A percentile compares a stretch with the other conserved stretches of the same genome.
Conservation (phyloP, 2,888 invertebrate genomes). For the Hipparchia semele region DNA sequence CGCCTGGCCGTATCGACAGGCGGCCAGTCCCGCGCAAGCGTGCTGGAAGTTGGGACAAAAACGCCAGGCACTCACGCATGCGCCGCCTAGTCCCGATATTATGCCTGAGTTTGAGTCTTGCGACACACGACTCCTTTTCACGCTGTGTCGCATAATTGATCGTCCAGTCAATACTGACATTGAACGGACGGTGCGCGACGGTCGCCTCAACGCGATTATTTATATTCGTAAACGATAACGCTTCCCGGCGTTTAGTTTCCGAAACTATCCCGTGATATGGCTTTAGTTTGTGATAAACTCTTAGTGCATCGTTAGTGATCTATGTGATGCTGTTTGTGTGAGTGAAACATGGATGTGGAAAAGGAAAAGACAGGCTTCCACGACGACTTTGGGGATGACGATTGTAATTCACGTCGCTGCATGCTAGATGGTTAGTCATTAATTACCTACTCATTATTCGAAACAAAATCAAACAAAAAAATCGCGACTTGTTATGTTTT, state of each 20-base stretch:
- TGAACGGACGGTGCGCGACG: slow-evolving; percentile 64
- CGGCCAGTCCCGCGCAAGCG: slow-evolving; percentile 63
- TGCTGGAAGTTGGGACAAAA: slow-evolving; percentile 43
- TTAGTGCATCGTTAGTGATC: slow-evolving; percentile 48
- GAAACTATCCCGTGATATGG: slow-evolving; percentile 47
- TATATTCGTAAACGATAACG: slow-evolving; percentile 69
- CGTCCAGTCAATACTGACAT: slow-evolving; percentile 80
- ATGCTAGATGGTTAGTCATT: slow-evolving; percentile 77
- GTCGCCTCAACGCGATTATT: slow-evolving; percentile 65
- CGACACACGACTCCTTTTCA: slow-evolving; percentile 72
- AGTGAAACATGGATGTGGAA: slow-evolving; percentile 66
- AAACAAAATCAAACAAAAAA: not conserved
- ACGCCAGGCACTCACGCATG: slow-evolving; percentile 58
- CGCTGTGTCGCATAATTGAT: slow-evolving; percentile 78
- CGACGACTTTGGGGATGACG: slow-evolving; percentile 72
- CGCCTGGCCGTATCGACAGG: slow-evolving; percentile 51
- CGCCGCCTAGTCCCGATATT: slow-evolving; percentile 53
- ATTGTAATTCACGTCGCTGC: slow-evolving; percentile 66
- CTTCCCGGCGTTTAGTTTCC: slow-evolving; percentile 45
- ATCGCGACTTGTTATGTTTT: not conserved
- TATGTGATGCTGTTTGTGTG: slow-evolving; percentile 56
- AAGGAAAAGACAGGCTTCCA: slow-evolving; percentile 59
- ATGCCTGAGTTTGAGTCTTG: slow-evolving; percentile 57
- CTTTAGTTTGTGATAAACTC: slow-evolving; percentile 51
- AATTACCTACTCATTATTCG: not conserved